Percentiles rank a stretch among this genome's conserved stretches.
Evolutionary conservation across 1,140 invertebrate genomes (phyloP).

Genomic region (Octopus bimaculoides): DNA sequence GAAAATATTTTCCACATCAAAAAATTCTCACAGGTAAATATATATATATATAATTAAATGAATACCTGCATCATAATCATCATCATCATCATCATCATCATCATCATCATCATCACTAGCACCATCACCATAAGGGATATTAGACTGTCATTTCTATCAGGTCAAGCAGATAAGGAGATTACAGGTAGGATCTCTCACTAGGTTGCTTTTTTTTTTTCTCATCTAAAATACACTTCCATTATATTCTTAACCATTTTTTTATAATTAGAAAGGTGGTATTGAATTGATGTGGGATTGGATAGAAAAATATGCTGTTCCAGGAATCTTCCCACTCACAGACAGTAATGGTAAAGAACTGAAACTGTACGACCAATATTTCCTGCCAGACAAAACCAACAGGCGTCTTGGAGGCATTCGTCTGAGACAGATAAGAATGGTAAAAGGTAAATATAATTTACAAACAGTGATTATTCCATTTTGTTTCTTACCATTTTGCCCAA

Average conservation of each 20-base stretch:
- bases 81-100: no score
- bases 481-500: no score
- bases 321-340: not conserved
- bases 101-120: no score
- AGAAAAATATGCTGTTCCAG: not conserved
- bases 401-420: not conserved
- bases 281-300: not conserved
- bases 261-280: not conserved
- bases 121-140: no score
- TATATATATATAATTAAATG: no score
- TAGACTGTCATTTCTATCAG: no score
- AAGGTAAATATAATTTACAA: not conserved
- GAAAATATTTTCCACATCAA: not conserved
- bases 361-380: not conserved
- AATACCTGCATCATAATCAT: no score
- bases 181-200: no score
- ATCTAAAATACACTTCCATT: no score
- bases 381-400: not conserved
- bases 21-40: slow-evolving; percentile 3
- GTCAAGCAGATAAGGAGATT: no score
- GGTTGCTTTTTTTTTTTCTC: no score
- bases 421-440: not conserved
- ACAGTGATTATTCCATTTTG: not conserved
- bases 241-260: no score
- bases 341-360: not conserved